phyloP scores from a whole-genome alignment of 53 echinoderm and acorn worm genomes.

The Astropecten irregularis region DNA sequence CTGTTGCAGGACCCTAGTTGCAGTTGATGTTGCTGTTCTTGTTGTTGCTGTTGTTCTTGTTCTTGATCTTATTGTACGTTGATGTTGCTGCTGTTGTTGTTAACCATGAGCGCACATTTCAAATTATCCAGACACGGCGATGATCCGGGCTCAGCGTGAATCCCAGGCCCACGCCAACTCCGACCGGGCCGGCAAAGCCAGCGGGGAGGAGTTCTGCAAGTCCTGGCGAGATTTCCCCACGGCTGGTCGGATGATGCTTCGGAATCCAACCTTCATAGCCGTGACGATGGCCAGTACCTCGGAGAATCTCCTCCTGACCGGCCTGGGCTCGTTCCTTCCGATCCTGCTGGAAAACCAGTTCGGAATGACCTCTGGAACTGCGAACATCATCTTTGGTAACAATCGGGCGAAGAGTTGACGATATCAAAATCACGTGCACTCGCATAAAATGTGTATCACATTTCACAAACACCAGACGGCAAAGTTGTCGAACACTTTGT shows the following conservation, averaged over 20 bases:
- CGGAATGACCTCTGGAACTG: constrained; percentile 12
- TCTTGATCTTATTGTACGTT: too few relatives aligned
- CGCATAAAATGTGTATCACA: too few relatives aligned
- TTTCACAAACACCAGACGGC: too few relatives aligned
- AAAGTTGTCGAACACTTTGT: too few relatives aligned
- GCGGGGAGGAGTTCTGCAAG: constrained; percentile 17
- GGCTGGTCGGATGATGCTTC: neutral
- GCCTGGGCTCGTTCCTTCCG: constrained; percentile 36
- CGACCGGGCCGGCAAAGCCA: constrained; percentile 20
- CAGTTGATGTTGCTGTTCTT: too few relatives aligned
- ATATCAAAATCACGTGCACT: too few relatives aligned
- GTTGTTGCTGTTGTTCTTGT: too few relatives aligned
- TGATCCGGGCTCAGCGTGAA: constrained; percentile 23
- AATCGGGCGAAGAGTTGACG: neutral
- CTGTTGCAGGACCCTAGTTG: too few relatives aligned
- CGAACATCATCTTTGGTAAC: constrained; percentile 45
- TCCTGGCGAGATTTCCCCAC: constrained; percentile 55
- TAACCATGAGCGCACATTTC: too few relatives aligned
- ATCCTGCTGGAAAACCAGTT: constrained; percentile 49
- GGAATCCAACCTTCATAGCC: constrained; percentile 47
- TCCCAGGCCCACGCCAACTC: constrained; percentile 53
- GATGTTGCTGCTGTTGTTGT: too few relatives aligned
- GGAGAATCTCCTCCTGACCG: constrained; percentile 15
- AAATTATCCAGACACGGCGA: constrained; percentile 21
- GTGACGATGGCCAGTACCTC: neutral